These are phyloP conservation scores for Cryptops parisi DNA, from an alignment of 2,888 invertebrate species.

Conservation along the genomic window DNA sequence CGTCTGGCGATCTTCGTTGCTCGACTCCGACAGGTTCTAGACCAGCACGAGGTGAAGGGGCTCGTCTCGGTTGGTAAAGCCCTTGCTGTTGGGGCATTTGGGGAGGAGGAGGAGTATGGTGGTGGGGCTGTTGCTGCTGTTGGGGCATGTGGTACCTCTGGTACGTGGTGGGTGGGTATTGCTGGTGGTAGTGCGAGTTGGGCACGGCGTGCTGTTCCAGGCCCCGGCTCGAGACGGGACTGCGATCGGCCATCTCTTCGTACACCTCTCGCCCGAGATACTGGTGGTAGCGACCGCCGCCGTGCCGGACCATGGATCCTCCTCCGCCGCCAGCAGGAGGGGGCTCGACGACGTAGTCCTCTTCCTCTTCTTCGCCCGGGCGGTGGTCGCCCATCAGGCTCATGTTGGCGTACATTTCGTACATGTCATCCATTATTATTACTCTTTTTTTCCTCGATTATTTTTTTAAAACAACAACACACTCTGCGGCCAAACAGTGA, in stretches of 20 bases:
- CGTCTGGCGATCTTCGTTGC: background rate
- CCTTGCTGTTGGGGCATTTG: background rate
- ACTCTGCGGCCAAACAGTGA: background rate
- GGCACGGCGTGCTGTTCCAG: background rate
- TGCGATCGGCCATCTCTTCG: background rate
- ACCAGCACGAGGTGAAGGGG: background rate
- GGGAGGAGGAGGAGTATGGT: background rate
- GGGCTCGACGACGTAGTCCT: background rate
- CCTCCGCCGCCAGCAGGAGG: background rate
- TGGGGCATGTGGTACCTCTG: background rate
- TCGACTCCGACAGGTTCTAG: background rate
- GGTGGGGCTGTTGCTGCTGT: background rate
- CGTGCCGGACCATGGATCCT: background rate
- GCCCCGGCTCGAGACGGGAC: background rate
- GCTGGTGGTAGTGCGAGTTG: background rate
- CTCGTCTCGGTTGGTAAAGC: background rate
- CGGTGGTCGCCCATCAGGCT: background rate
- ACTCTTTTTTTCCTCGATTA: no score
- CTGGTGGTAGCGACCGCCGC: background rate
- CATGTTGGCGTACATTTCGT: slow-evolving; percentile 2
- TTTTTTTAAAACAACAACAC: no score
- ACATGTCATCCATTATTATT: background rate
- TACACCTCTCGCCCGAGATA: slow-evolving; percentile 2
- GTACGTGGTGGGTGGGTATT: background rate
- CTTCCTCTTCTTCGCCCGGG: background rate